Conservation (phyloP, 2,797 vertebrate genomes). For the Synaphobranchus kaupii region DNA sequence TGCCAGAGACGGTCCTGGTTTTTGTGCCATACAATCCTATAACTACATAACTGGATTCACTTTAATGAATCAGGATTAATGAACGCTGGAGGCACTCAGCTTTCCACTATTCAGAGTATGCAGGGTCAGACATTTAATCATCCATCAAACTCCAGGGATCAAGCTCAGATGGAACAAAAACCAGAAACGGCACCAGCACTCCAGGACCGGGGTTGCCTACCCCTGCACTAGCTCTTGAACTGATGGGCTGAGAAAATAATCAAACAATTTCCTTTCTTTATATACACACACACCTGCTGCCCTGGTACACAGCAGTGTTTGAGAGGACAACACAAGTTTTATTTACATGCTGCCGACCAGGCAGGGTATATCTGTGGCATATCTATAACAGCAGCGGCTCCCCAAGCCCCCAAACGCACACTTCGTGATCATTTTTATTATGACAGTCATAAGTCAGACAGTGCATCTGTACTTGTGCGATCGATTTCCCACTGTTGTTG, state of each 20-base stretch:
- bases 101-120: too few species aligned
- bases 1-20: too few species aligned
- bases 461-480: background rate
- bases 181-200: too few species aligned
- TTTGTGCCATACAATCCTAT: too few species aligned
- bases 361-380: background rate
- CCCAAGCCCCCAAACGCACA: background rate
- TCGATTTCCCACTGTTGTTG: background rate
- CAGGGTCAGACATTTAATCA: too few species aligned
- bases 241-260: background rate
- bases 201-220: too few species aligned
- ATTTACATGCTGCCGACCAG: background rate
- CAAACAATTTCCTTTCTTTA: background rate
- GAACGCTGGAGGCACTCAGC: too few species aligned
- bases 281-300: background rate
- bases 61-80: too few species aligned
- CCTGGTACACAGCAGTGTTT: background rate
- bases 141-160: too few species aligned
- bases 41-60: too few species aligned
- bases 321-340: background rate
- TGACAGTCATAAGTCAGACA: background rate
- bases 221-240: too few species aligned
- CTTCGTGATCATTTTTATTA: background rate
- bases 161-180: too few species aligned
- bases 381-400: background rate